Percentiles rank a stretch among this genome's conserved stretches.
Conservation (phyloP, 1,140 invertebrate genomes). For the Globodera ellingtonae region DNA sequence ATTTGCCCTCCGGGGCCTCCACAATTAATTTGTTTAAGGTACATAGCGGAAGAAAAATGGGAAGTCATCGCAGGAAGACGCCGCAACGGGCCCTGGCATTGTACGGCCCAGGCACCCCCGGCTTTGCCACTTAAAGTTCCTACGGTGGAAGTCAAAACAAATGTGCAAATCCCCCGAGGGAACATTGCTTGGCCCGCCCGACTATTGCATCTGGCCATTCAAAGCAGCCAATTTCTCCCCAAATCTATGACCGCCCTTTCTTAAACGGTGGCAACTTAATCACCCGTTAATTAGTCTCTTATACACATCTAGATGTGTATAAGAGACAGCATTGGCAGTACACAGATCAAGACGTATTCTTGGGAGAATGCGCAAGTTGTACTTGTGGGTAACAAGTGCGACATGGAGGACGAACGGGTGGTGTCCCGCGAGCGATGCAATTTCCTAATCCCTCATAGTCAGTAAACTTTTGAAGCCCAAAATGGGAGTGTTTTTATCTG, state of each 20-base stretch:
- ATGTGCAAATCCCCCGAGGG: neutral
- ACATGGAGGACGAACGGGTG: slow-evolving; percentile 98
- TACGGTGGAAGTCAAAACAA: neutral
- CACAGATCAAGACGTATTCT: slow-evolving; percentile 98
- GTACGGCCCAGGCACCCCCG: neutral
- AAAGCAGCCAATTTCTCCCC: no score
- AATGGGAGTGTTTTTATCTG: no score
- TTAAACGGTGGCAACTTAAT: no score
- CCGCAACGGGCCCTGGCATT: neutral
- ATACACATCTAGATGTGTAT: no score
- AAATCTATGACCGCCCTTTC: no score
- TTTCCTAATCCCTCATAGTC: no score
- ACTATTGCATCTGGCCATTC: no score
- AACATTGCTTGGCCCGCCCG: neutral
- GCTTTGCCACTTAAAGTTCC: neutral
- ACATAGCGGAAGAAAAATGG: neutral
- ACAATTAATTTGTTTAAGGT: neutral
- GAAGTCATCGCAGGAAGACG: neutral
- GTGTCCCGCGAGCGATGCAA: slow-evolving; percentile 94
- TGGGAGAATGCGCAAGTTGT: slow-evolving; percentile 99
- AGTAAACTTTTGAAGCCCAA: no score
- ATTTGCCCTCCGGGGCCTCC: neutral
- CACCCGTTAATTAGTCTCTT: no score
- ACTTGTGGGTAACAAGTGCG: slow-evolving; percentile 98
- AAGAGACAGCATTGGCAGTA: no score